Evolutionary conservation across 2,797 vertebrate species (phyloP).

Genomic region (Garrulus glandarius): DNA sequence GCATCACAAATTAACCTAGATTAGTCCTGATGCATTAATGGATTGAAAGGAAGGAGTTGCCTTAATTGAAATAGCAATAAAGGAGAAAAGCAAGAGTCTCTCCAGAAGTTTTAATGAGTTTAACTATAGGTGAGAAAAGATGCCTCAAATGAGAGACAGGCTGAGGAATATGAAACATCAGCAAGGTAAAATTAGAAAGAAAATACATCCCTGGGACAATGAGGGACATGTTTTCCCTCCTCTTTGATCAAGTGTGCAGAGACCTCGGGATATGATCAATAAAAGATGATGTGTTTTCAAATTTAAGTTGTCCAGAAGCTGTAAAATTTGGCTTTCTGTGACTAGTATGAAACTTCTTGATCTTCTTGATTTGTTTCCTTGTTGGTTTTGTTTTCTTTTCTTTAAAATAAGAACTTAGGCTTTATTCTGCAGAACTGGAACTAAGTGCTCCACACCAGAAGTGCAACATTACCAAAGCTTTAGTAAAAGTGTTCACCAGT

Average conservation of each 20-base stretch:
- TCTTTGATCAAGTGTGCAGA: neutral
- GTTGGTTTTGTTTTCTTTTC: neutral
- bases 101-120: neutral
- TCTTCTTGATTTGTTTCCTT: neutral
- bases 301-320: neutral
- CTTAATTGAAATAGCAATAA: neutral
- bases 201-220: neutral
- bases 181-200: neutral
- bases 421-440: neutral
- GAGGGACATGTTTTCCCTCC: neutral
- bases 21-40: neutral
- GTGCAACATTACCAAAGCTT: fast-evolving
- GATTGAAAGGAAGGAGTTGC: neutral
- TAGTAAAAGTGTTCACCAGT: neutral
- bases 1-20: neutral
- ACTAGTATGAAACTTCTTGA: neutral
- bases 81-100: neutral
- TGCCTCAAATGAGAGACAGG: neutral
- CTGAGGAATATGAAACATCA: neutral
- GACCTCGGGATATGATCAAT: neutral
- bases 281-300: neutral
- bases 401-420: neutral
- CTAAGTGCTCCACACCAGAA: neutral
- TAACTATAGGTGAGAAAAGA: neutral
- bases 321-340: neutral